Conservation (phyloP, 2,888 invertebrate genomes). For the Deilephila elpenor region DNA sequence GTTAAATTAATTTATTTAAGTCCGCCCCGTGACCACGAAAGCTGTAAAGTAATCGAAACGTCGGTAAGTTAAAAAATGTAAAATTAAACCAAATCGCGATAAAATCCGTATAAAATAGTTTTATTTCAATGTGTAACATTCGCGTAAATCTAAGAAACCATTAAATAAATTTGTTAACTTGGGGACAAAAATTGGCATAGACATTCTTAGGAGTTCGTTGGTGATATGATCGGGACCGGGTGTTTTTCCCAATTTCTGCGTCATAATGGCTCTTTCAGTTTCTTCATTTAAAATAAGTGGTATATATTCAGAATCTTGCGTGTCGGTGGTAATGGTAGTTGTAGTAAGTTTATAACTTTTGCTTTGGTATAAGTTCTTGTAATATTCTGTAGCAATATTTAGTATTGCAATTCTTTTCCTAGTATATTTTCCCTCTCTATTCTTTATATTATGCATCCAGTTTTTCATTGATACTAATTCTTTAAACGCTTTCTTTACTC, state of each 20-base stretch:
- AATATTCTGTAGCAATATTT: conserved; percentile 41
- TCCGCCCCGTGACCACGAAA: too few relatives aligned
- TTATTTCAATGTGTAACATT: too few relatives aligned
- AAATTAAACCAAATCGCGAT: too few relatives aligned
- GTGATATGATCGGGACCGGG: conserved; percentile 43
- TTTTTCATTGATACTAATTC: conserved; percentile 34
- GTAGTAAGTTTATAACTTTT: neutral
- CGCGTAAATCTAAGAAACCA: too few relatives aligned
- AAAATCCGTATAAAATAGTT: too few relatives aligned
- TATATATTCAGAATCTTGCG: conserved; percentile 29
- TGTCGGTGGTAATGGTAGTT: neutral
- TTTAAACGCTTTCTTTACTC: conserved; percentile 39
- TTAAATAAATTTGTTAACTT: neutral
- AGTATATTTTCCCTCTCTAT: conserved; percentile 30
- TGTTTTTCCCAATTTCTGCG: conserved; percentile 45
- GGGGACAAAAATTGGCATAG: conserved; percentile 32
- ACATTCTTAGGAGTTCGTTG: conserved; percentile 43
- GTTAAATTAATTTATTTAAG: too few relatives aligned
- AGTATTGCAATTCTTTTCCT: conserved; percentile 39
- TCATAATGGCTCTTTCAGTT: conserved; percentile 41
- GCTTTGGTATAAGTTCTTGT: conserved; percentile 36
- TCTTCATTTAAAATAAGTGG: conserved; percentile 41
- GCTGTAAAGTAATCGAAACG: too few relatives aligned
- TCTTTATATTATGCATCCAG: conserved; percentile 40
- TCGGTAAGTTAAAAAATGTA: too few relatives aligned